phyloP scores from a whole-genome alignment of 2,888 invertebrate genomes.

The Drosophila stalkeri region DNA sequence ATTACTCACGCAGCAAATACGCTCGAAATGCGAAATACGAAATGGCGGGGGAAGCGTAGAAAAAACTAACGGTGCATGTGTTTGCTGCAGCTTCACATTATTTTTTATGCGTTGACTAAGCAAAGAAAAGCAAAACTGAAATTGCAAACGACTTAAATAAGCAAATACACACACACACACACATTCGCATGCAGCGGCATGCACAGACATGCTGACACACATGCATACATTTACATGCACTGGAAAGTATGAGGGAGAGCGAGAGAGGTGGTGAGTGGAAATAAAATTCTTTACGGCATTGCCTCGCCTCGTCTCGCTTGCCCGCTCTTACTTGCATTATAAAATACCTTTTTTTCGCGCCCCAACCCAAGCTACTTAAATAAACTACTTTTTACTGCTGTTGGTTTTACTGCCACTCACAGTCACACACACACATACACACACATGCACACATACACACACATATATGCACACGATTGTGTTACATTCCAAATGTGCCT shows the following conservation, averaged over 20 bases:
- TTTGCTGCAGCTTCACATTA: slow-evolving; percentile 66
- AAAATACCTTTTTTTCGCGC: slow-evolving; percentile 60
- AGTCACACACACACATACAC: slow-evolving; percentile 16
- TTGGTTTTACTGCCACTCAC: slow-evolving; percentile 44
- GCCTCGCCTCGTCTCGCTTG: not conserved
- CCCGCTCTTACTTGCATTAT: slow-evolving; percentile 33
- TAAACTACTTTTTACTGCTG: slow-evolving; percentile 70
- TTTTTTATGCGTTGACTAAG: slow-evolving; percentile 76
- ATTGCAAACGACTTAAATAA: slow-evolving; percentile 78
- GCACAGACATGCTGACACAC: slow-evolving; percentile 4
- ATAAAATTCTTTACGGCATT: slow-evolving; percentile 46
- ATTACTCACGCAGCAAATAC: slow-evolving; percentile 37
- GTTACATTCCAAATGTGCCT: slow-evolving; percentile 34
- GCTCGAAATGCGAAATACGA: slow-evolving; percentile 10
- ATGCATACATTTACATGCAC: slow-evolving; percentile 19
- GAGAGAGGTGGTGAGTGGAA: slow-evolving; percentile 3
- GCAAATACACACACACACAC: slow-evolving; percentile 50
- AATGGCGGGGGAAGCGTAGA: not conserved
- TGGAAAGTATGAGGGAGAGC: slow-evolving; percentile 1
- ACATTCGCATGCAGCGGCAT: not conserved
- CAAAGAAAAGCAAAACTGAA: slow-evolving; percentile 74
- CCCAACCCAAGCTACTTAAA: slow-evolving; percentile 61
- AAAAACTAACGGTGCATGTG: slow-evolving; percentile 45
- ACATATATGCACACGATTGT: slow-evolving; percentile 3
- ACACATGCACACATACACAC: not conserved